A percentile compares a stretch with the other conserved stretches of the same genome.
phyloP scores from a whole-genome alignment of 2,888 invertebrate species.

The Ametastegia equiseti region DNA sequence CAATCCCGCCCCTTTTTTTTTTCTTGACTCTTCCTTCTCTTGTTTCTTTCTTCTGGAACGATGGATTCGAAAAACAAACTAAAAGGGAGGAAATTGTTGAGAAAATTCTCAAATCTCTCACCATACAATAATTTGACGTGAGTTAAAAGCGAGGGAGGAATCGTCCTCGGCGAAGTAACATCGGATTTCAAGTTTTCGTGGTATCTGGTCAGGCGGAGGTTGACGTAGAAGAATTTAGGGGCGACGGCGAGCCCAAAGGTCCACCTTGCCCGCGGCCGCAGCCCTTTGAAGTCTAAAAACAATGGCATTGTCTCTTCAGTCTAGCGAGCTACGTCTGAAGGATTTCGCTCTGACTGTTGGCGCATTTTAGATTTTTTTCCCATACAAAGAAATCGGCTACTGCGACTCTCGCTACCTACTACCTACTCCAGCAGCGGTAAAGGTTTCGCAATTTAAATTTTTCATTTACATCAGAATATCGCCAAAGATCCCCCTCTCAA shows the following conservation, averaged over 20 bases:
- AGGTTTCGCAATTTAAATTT: slow-evolving; percentile 74
- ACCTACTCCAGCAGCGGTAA: slow-evolving; percentile 60
- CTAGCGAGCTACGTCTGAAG: slow-evolving; percentile 68
- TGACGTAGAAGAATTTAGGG: slow-evolving; percentile 76
- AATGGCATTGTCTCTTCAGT: slow-evolving; percentile 76
- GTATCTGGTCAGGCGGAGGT: slow-evolving; percentile 53
- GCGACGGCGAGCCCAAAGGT: slow-evolving; percentile 74
- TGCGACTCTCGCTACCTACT: background rate
- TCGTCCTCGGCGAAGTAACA: background rate
- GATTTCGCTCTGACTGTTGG: slow-evolving; percentile 58
- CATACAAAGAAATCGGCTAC: slow-evolving; percentile 45
- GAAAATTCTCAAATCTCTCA: no score
- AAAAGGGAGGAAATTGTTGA: no score
- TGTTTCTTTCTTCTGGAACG: no score
- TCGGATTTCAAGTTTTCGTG: slow-evolving; percentile 36
- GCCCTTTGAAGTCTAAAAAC: slow-evolving; percentile 76
- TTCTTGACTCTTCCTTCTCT: no score
- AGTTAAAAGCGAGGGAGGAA: background rate
- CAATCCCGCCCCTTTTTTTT: no score
- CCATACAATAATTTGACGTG: no score
- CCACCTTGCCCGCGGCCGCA: slow-evolving; percentile 71
- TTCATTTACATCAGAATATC: slow-evolving; percentile 66
- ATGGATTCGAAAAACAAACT: no score
- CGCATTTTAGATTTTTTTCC: slow-evolving; percentile 47
- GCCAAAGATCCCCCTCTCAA: background rate